A percentile compares a stretch with the other conserved stretches of the same genome.
Conservation (phyloP, 2,888 invertebrate genomes). For the Apamea crenata region DNA sequence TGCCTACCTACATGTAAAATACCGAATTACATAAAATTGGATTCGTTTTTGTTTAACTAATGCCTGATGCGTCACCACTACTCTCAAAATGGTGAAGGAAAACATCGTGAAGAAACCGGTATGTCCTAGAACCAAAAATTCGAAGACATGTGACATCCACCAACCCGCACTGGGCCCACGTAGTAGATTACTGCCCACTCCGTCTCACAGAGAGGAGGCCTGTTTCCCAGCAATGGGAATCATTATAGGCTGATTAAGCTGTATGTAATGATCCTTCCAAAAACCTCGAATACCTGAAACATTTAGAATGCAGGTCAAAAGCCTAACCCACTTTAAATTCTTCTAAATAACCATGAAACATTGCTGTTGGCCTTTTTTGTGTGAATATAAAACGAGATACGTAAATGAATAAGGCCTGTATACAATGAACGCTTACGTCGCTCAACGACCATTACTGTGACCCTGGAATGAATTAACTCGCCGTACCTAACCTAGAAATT, state of each 20-base stretch:
- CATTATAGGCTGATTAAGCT: too few relatives aligned
- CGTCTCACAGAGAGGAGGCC: too few relatives aligned
- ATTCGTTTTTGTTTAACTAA: background rate
- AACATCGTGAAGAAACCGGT: too few relatives aligned
- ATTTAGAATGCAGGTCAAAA: conserved; percentile 2
- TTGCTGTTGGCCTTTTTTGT: conserved; percentile 65
- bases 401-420: conserved; percentile 71
- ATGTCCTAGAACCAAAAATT: too few relatives aligned
- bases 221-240: too few relatives aligned
- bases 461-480: conserved; percentile 66
- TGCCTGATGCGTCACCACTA: background rate
- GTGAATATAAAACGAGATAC: conserved; percentile 67
- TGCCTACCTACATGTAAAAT: background rate
- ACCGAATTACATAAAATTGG: background rate
- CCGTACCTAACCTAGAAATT: conserved; percentile 39
- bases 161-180: too few relatives aligned
- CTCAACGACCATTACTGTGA: conserved; percentile 56
- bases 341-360: conserved; percentile 62
- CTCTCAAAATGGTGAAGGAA: too few relatives aligned
- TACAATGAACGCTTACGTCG: conserved; percentile 70
- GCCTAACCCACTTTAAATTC: conserved; percentile 64
- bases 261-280: background rate
- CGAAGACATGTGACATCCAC: too few relatives aligned
- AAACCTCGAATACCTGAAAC: conserved; percentile 1
- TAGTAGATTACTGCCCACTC: too few relatives aligned